Percentiles rank a stretch among this genome's conserved stretches.
Evolutionary conservation across 1,140 invertebrate species (phyloP).

Genomic region (Ceratoteleas bidentatus): DNA sequence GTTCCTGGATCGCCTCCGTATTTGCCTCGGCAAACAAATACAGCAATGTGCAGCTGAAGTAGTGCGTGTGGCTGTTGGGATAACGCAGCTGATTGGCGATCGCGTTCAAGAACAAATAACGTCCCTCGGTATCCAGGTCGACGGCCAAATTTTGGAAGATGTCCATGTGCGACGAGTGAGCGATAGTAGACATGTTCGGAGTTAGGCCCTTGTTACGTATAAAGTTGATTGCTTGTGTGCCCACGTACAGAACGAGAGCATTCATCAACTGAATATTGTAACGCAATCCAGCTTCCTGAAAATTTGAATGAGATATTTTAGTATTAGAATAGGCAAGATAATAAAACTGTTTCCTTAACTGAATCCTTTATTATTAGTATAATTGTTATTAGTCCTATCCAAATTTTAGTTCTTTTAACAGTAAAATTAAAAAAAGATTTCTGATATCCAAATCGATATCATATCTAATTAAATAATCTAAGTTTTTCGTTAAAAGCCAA

Average conservation of each 20-base stretch:
- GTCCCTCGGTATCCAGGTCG: constrained; percentile 97
- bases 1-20: constrained; percentile 96
- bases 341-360: no score
- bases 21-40: constrained; percentile 99
- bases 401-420: no score
- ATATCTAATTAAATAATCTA: no score
- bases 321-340: no score
- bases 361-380: no score
- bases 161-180: constrained; percentile 99
- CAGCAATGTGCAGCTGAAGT: constrained; percentile 98
- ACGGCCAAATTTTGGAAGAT: constrained; percentile 99
- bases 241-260: constrained; percentile 97
- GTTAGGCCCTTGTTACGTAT: constrained; percentile 93
- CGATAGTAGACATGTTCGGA: constrained; percentile 97
- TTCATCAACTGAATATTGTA: constrained; percentile 99
- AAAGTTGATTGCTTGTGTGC: constrained; percentile 95
- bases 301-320: neutral
- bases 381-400: no score
- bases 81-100: constrained; percentile 99
- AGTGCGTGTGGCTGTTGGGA: constrained; percentile 99
- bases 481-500: no score
- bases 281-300: constrained; percentile 91
- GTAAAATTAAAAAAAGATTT: no score
- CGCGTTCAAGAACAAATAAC: constrained; percentile 98
- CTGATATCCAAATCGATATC: no score